These are phyloP conservation scores for Psephotus haematonotus DNA, from an alignment of 2,113 vertebrate genomes.

Conservation along the genomic window DNA sequence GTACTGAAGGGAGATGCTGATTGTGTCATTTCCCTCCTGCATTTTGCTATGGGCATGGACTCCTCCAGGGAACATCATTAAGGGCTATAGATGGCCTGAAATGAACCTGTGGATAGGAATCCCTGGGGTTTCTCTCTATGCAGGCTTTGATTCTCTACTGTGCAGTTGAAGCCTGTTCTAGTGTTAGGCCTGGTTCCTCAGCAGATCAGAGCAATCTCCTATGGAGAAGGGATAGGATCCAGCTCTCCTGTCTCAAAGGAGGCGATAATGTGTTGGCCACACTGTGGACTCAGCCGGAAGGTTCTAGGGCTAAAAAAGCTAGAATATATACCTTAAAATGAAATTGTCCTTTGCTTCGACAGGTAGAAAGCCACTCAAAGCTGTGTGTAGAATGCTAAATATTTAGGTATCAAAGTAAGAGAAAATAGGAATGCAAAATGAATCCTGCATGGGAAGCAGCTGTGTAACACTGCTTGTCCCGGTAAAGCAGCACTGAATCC, in stretches of 20 bases:
- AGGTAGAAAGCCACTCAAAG: background rate
- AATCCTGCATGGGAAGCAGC: background rate
- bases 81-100: background rate
- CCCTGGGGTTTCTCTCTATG: background rate
- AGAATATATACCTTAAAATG: background rate
- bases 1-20: background rate
- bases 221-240: background rate
- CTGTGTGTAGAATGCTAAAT: fast-evolving
- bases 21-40: background rate
- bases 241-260: background rate
- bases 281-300: background rate
- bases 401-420: background rate
- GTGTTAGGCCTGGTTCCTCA: background rate
- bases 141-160: background rate
- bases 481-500: background rate
- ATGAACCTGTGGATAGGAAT: background rate
- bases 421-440: background rate
- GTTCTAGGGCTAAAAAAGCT: background rate
- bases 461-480: background rate
- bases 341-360: background rate
- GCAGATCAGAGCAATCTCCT: background rate
- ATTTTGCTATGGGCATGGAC: fast-evolving
- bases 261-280: too few relatives aligned
- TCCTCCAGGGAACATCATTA: background rate
- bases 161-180: background rate